Percentiles rank a stretch among this genome's conserved stretches.
Evolutionary conservation across 2,797 vertebrate species (phyloP).

Genomic region (Cossypha caffra): DNA sequence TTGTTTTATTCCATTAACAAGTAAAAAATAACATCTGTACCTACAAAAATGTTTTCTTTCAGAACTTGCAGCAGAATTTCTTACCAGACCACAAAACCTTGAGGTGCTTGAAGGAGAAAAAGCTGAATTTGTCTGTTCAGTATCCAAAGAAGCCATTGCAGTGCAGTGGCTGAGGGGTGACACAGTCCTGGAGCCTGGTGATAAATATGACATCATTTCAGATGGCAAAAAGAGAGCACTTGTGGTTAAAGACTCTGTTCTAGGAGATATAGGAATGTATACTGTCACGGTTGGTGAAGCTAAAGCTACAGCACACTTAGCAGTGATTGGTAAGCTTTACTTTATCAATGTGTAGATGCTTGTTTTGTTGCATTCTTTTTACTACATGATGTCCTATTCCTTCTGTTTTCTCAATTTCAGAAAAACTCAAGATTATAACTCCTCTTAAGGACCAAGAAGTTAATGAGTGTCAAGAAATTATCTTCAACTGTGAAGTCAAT

Average conservation of each 20-base stretch:
- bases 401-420: constrained; percentile 75
- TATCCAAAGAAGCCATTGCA: constrained; percentile 90
- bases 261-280: constrained; percentile 88
- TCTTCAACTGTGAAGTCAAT: constrained; percentile 97
- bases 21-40: not conserved
- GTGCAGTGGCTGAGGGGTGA: constrained; percentile 89
- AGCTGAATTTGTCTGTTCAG: constrained; percentile 91
- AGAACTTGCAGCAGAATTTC: constrained; percentile 98
- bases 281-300: constrained; percentile 85
- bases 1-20: not conserved
- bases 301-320: constrained; percentile 87
- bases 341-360: not conserved
- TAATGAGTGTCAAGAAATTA: constrained; percentile 88
- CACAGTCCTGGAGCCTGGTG: constrained; percentile 82
- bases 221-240: constrained; percentile 91
- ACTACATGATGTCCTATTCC: not conserved
- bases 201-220: constrained; percentile 88
- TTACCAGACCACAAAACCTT: constrained; percentile 87
- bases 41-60: constrained; percentile 17
- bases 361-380: not conserved
- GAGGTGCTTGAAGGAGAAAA: constrained; percentile 92
- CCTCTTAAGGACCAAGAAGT: constrained; percentile 90
- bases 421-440: constrained; percentile 92
- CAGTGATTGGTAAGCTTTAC: constrained; percentile 86
- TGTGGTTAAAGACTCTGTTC: constrained; percentile 83